Evolutionary conservation across 2,113 vertebrate species (phyloP), one percentile per base, ranked within the genome.

Genomic region (Galbula dea): DNA sequence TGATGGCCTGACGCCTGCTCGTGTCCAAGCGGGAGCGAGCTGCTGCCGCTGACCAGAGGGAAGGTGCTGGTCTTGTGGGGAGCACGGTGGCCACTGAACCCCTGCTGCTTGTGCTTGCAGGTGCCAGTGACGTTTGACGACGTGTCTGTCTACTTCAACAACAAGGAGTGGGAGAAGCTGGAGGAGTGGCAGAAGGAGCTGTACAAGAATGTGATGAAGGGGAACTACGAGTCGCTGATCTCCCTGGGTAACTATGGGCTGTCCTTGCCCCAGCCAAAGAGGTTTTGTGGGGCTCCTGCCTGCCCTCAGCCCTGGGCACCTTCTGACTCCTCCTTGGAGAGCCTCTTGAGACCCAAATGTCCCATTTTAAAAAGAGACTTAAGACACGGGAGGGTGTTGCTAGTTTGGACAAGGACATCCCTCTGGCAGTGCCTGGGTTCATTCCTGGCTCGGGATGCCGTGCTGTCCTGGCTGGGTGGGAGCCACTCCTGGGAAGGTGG

Each of bases 151-250:
- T 98, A 97, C 48, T 98, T 98, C 97, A 98, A 98, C 1, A 72
- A 98, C 94, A 98, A 98, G 96, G 98, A 98, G 3, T 98, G 98
- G 98, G 97, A 98, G 66, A 98, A 98, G 95, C 96, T 98, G 88
- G 98, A 98, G 9, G 98, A 97, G 81, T 98, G 98, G 98, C 98
- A 98, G 96, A 98, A 98, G 96, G 98, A 98, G 85, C 97, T 98
- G 5, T 98, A 98, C 96, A 98, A 97, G 96, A 98, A 98, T 0
- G 97, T 98, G 86, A 98, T 98, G 98, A 94, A 98, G 75, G 98
- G 97, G 52, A 98, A 98, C 97, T 98, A 98, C 1, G 97, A 98
- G 69, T 98, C 98, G 15, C 92, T 98, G 67, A 97, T 98, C 66
- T 98, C 98, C 58, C 91, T 98, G 97, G 98, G 98, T 98, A 97